phyloP scores from a whole-genome alignment of 2,113 vertebrate species.

The Arothron firmamentum region DNA sequence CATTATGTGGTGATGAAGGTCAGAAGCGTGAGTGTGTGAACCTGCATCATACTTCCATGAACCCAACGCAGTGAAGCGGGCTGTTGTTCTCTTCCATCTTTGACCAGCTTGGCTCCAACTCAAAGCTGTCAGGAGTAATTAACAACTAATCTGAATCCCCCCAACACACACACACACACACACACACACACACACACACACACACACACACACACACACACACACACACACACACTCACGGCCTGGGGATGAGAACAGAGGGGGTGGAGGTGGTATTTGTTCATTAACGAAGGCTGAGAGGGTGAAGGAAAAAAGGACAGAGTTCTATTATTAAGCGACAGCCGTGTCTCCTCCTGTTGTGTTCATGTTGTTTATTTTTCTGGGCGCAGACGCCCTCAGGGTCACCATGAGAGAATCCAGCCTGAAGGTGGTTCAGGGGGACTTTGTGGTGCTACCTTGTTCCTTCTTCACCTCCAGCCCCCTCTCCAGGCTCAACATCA shows the following conservation, averaged over 20 bases:
- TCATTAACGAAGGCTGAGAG: conserved; percentile 55
- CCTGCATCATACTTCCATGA: conserved; percentile 17
- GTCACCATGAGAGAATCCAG: conserved; percentile 70
- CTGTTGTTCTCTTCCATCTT: conserved; percentile 55
- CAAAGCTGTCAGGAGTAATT: conserved; percentile 73
- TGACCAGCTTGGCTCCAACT: conserved; percentile 53
- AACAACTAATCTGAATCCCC: conserved; percentile 53
- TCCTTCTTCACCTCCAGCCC: conserved; percentile 74
- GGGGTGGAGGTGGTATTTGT: conserved; percentile 37
- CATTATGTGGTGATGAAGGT: neutral
- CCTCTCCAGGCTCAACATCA: conserved; percentile 76
- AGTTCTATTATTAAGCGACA: neutral
- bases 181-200: conserved; percentile 34
- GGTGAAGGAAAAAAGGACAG: neutral
- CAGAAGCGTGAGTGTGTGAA: neutral
- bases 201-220: conserved; percentile 38
- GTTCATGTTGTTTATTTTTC: neutral
- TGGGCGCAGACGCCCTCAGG: conserved; percentile 58
- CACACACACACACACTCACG: conserved; percentile 27
- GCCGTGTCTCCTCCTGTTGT: neutral
- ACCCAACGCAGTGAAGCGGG: conserved; percentile 25
- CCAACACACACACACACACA: conserved; percentile 34
- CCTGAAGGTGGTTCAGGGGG: conserved; percentile 72
- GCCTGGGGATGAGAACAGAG: conserved; percentile 28
- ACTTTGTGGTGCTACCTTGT: conserved; percentile 72